Conservation (phyloP, 1,140 invertebrate genomes). For the Drosophila elegans region DNA sequence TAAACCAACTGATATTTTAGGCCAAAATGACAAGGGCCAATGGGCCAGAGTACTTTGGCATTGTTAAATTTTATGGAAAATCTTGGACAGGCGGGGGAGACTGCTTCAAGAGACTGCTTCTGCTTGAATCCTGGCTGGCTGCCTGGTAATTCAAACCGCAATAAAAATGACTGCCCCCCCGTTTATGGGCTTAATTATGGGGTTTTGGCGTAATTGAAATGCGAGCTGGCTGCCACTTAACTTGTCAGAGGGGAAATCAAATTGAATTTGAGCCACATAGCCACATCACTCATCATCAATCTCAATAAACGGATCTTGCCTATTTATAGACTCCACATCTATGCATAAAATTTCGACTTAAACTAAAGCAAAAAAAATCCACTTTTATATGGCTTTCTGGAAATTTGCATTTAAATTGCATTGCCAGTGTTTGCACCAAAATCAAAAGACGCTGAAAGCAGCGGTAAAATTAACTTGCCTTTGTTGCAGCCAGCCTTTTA, state of each 20-base stretch:
- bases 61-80: slow-evolving; percentile 37
- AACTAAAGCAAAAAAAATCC: slow-evolving; percentile 28
- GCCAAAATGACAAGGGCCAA: slow-evolving; percentile 27
- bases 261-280: slow-evolving; percentile 35
- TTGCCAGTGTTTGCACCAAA: slow-evolving; percentile 37
- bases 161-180: slow-evolving; percentile 39
- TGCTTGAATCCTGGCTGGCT: background rate
- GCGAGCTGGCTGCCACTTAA: slow-evolving; percentile 57
- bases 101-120: background rate
- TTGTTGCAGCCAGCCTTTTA: slow-evolving; percentile 59
- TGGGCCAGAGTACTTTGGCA: slow-evolving; percentile 17
- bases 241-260: slow-evolving; percentile 40
- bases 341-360: slow-evolving; percentile 28
- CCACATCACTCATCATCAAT: slow-evolving; percentile 44
- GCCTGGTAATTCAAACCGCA: slow-evolving; percentile 62
- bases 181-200: slow-evolving; percentile 71
- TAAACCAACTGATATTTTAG: slow-evolving; percentile 51
- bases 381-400: slow-evolving; percentile 14
- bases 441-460: slow-evolving; percentile 33
- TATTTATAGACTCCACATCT: slow-evolving; percentile 31
- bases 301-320: slow-evolving; percentile 9
- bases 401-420: slow-evolving; percentile 80
- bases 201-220: slow-evolving; percentile 68
- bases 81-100: background rate
- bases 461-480: slow-evolving; percentile 72